Percentiles rank a stretch among this genome's conserved stretches.
phyloP scores from a whole-genome alignment of 2,888 invertebrate species.

The Spicauda simplicius region DNA sequence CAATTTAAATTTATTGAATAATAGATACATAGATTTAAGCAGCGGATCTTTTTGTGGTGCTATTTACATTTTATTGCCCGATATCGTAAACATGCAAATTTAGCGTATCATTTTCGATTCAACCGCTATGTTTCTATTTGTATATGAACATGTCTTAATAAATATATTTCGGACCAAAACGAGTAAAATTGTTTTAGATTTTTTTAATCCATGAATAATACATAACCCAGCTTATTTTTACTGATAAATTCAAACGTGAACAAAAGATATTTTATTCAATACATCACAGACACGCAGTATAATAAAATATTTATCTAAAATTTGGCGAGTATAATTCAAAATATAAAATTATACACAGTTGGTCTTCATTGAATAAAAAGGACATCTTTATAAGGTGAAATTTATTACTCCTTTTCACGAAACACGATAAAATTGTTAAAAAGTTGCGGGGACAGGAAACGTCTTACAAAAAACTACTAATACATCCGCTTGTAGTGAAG shows the following conservation, averaged over 20 bases:
- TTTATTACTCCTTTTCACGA: constrained; percentile 33
- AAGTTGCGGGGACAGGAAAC: constrained; percentile 69
- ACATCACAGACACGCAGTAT: neutral
- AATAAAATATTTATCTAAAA: neutral
- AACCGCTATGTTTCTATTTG: neutral
- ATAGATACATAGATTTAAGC: constrained; percentile 19
- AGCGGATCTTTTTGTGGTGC: constrained; percentile 23
- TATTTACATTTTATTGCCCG: constrained; percentile 29
- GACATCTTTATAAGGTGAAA: constrained; percentile 31
- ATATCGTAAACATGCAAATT: constrained; percentile 23
- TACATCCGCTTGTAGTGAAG: constrained; percentile 72
- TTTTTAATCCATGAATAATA: neutral
- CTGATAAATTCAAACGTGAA: too few relatives aligned
- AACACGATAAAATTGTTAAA: constrained; percentile 69
- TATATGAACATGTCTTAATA: constrained; percentile 2
- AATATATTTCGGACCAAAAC: neutral
- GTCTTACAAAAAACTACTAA: constrained; percentile 66
- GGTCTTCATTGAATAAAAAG: constrained; percentile 5
- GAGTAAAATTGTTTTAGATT: neutral
- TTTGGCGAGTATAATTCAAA: neutral
- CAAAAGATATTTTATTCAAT: neutral
- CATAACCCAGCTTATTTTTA: too few relatives aligned
- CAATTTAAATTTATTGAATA: constrained; percentile 34
- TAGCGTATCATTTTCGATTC: neutral
- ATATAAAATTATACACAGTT: neutral